A percentile compares a stretch with the other conserved stretches of the same genome.
These are phyloP conservation scores for Lepus americanus DNA, from an alignment of 2,113 vertebrate genomes.

Conservation along the genomic window DNA sequence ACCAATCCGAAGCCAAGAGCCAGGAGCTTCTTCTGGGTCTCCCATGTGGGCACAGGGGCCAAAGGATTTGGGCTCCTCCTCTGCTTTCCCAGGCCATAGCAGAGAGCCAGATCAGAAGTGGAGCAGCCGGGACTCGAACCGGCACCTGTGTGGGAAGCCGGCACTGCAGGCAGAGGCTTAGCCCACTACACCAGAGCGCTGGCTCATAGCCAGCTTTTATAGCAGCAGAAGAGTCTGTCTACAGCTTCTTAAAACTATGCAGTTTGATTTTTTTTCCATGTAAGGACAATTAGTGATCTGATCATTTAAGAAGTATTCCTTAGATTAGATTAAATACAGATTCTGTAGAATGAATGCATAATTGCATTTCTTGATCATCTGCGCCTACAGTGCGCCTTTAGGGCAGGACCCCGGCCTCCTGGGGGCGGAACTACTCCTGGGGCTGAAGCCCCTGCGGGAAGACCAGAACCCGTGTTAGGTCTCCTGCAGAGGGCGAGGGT, in stretches of 20 bases:
- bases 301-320: constrained; percentile 11
- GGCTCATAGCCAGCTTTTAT: neutral
- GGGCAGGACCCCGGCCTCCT: neutral
- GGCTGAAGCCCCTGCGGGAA: neutral
- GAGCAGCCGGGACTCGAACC: no score
- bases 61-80: no score
- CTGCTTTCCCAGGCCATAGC: no score
- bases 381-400: neutral
- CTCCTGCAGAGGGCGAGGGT: neutral
- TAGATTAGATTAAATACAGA: neutral
- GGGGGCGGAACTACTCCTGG: neutral
- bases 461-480: neutral
- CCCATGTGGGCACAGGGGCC: no score
- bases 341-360: neutral
- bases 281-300: constrained; percentile 17
- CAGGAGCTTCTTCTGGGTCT: neutral
- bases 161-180: no score
- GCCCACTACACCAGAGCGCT: no score
- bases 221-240: neutral
- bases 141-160: no score
- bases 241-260: neutral
- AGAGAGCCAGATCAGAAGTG: no score
- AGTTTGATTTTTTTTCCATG: constrained; percentile 24
- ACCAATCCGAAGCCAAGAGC: no score
- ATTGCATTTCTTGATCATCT: neutral